phyloP scores from a whole-genome alignment of 2,888 invertebrate species.

The Trypoxylon attenuatum region DNA sequence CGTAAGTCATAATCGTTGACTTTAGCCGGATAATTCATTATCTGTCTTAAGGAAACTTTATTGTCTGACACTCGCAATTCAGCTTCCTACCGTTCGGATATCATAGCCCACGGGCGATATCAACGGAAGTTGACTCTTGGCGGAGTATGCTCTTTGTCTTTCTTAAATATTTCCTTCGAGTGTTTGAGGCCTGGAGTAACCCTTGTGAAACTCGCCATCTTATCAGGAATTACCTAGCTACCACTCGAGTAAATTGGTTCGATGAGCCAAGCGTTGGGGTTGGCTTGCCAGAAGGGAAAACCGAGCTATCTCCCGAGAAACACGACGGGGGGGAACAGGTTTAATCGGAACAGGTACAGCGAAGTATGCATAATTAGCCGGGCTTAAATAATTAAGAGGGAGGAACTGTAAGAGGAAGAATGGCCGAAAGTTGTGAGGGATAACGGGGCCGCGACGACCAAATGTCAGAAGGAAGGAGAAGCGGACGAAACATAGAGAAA shows the following conservation, averaged over 20 bases:
- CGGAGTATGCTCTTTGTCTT: constrained; percentile 3
- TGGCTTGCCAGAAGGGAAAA: constrained; percentile 15
- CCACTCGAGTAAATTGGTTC: constrained; percentile 53
- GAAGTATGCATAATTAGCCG: constrained; percentile 54
- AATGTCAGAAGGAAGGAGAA: no score
- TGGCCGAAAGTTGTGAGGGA: background rate
- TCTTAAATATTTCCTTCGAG: constrained; percentile 22
- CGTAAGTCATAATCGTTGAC: background rate
- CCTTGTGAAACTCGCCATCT: constrained; percentile 50
- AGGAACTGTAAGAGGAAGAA: constrained; percentile 4
- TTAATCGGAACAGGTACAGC: constrained; percentile 44
- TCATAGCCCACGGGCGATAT: constrained; percentile 7
- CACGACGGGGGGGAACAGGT: constrained; percentile 20
- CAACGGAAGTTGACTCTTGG: background rate
- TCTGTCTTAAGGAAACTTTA: no score
- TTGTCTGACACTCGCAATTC: background rate
- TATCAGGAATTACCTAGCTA: constrained; percentile 53
- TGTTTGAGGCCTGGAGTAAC: constrained; percentile 3
- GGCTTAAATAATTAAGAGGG: constrained; percentile 47
- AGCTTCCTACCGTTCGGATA: background rate
- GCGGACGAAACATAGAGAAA: no score
- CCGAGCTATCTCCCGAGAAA: background rate
- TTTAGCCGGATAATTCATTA: background rate
- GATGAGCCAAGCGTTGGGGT: constrained; percentile 37
- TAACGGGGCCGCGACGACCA: no score